Evolutionary conservation across 1,140 invertebrate species (phyloP).

Genomic region (Drosophila pseudoananassae): DNA sequence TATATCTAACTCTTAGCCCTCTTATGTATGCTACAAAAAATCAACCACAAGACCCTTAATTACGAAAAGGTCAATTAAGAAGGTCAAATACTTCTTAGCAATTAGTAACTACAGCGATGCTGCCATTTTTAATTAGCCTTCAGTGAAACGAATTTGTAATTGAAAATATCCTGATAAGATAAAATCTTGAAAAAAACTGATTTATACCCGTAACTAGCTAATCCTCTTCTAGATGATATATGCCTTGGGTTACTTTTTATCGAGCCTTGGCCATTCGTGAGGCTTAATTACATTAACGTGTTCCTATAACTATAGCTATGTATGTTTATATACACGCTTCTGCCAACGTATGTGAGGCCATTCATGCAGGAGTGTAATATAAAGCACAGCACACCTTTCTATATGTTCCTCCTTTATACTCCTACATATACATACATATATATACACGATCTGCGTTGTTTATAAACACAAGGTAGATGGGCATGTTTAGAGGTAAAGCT

Average conservation of each 20-base stretch:
- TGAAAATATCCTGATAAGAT: slow-evolving; percentile 16
- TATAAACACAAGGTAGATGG: slow-evolving; percentile 53
- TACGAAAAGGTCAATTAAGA: slow-evolving; percentile 1
- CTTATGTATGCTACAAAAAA: not conserved
- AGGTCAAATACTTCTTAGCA: not conserved
- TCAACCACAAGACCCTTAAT: not conserved
- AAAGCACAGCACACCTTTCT: slow-evolving; percentile 49
- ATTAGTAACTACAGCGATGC: not conserved
- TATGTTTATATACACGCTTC: slow-evolving; percentile 7
- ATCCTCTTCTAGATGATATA: slow-evolving; percentile 26
- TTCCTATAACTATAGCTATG: slow-evolving; percentile 31
- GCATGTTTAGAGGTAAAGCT: slow-evolving; percentile 43
- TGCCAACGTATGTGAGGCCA: slow-evolving; percentile 15
- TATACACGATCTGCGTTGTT: slow-evolving; percentile 49
- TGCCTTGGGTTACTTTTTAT: slow-evolving; percentile 12
- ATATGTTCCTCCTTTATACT: slow-evolving; percentile 9
- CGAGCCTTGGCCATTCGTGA: slow-evolving; percentile 14
- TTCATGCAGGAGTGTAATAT: slow-evolving; percentile 42
- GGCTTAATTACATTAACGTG: slow-evolving; percentile 46
- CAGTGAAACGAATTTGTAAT: not conserved
- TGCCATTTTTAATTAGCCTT: not conserved
- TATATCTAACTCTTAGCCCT: not conserved
- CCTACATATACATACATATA: slow-evolving; percentile 8
- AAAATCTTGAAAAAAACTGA: slow-evolving; percentile 15
- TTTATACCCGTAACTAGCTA: slow-evolving; percentile 16